A percentile compares a stretch with the other conserved stretches of the same genome.
Evolutionary conservation across 2,113 vertebrate species (phyloP).

Genomic region (Catagonus wagneri): DNA sequence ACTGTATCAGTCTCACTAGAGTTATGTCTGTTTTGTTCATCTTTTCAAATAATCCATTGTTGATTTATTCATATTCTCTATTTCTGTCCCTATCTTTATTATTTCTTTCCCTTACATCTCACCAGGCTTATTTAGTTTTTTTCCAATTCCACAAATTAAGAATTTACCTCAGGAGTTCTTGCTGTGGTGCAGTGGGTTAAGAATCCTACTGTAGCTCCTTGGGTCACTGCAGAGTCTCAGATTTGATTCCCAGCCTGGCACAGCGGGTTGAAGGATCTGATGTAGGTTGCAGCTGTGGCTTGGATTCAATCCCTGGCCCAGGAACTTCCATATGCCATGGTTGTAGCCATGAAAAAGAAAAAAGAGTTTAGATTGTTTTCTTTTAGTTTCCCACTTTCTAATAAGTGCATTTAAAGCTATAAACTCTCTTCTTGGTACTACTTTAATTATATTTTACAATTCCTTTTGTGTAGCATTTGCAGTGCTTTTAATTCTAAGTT

Average conservation of each 20-base stretch:
- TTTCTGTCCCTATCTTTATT: constrained; percentile 1
- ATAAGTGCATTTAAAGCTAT: not conserved
- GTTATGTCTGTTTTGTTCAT: not conserved
- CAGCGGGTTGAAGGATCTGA: no score
- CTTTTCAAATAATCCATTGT: not conserved
- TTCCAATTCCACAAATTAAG: not conserved
- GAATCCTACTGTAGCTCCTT: no score
- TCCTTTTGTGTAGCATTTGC: not conserved
- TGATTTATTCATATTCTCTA: not conserved
- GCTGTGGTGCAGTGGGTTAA: no score
- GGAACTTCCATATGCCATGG: no score
- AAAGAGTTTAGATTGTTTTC: not conserved
- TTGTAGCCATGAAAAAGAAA: no score
- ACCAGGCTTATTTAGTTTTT: not conserved
- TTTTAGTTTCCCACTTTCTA: not conserved
- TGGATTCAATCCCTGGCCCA: no score
- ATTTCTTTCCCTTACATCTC: constrained; percentile 2
- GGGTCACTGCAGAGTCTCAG: no score
- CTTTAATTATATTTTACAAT: not conserved
- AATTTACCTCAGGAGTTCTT: not conserved
- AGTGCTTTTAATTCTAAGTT: not conserved
- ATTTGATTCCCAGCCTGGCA: no score
- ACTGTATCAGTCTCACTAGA: not conserved
- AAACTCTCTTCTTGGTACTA: not conserved
- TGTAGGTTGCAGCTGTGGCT: no score